Evolutionary conservation across 2,888 invertebrate species (phyloP), one percentile per base, ranked within the genome.

Genomic region (Galerucella pusilla): DNA sequence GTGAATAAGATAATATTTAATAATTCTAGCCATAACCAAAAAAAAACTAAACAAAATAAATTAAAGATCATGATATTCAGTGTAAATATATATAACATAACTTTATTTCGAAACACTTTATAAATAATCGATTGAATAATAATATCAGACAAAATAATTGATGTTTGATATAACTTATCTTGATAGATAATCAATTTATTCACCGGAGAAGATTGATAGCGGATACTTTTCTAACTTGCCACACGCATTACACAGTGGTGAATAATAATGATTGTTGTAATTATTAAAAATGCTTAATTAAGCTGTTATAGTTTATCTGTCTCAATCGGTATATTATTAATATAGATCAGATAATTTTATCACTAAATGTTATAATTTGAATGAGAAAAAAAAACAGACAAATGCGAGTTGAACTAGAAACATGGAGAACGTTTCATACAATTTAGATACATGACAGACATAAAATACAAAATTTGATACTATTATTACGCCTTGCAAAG

Each of bases 231-330:
- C 45, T 65, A 69, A 28, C 54, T 54, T 72, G 70, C 70, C 65
- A 73, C 73, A 68, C 64, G 60, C 72, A 69, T 69, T 45, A 20
- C 64, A 66, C 68, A 66, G 63, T 35, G 42, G 64, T 69, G 46
- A 28, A 45, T 59, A 60, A 45, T 68, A 46, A 63, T 69, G 46
- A 46, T 42, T 20, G 46, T 42, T 46, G 46, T 73, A 61, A 69
- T 16, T 16, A 65, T 25, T 65, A 65, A 73, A 69, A 69, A 73
- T 69, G 68, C 73, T 70, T 76, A 79, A 80, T 80, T 77, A 79
- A 75, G 77, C 76, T 76, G 68, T 74, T 75, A 69, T 20, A 45
- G 60, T 68, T 70, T 75, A 77, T 78, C 78, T 68, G 46, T 75
- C 73, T 42, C 9, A 63, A 63, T 66, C 14, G n/a, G 12, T 63